These are phyloP conservation scores for Phengaris arion DNA, from an alignment of 2,888 invertebrate species.

Conservation along the genomic window DNA sequence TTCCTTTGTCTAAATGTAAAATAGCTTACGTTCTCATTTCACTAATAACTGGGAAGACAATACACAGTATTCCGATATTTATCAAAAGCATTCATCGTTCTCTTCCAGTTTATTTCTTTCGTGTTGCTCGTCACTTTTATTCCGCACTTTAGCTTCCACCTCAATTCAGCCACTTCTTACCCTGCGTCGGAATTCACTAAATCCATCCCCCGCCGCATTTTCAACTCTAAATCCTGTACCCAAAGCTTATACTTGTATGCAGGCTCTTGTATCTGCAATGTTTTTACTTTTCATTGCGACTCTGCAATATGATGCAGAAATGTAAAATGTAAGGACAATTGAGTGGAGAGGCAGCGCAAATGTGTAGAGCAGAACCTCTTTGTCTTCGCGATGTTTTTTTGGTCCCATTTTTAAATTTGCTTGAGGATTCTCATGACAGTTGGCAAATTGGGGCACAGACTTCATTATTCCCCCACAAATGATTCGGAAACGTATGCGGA, in stretches of 20 bases:
- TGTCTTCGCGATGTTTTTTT: constrained; percentile 54
- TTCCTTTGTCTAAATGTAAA: not conserved
- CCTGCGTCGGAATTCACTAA: constrained; percentile 68
- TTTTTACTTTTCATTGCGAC: constrained; percentile 75
- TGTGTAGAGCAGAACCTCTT: constrained; percentile 58
- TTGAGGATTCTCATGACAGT: constrained; percentile 34
- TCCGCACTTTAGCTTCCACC: constrained; percentile 73
- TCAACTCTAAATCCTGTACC: constrained; percentile 38
- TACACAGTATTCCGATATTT: constrained; percentile 34
- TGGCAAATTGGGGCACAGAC: constrained; percentile 20
- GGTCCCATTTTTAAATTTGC: constrained; percentile 53
- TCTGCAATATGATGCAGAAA: constrained; percentile 75
- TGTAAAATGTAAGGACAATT: constrained; percentile 77
- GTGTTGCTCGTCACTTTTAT: constrained; percentile 70
- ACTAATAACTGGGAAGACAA: constrained; percentile 5
- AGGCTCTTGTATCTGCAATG: constrained; percentile 53
- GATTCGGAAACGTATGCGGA: constrained; percentile 18
- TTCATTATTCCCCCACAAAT: constrained; percentile 19
- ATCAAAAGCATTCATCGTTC: constrained; percentile 40
- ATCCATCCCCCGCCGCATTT: constrained; percentile 38
- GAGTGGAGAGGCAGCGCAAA: constrained; percentile 62
- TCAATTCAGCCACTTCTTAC: constrained; percentile 74
- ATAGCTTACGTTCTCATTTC: not conserved
- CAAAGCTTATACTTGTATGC: constrained; percentile 39
- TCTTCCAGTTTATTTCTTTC: constrained; percentile 46